Evolutionary conservation across 1,140 invertebrate species (phyloP), one percentile per base, ranked within the genome.

Genomic region (Ephestia elutella): DNA sequence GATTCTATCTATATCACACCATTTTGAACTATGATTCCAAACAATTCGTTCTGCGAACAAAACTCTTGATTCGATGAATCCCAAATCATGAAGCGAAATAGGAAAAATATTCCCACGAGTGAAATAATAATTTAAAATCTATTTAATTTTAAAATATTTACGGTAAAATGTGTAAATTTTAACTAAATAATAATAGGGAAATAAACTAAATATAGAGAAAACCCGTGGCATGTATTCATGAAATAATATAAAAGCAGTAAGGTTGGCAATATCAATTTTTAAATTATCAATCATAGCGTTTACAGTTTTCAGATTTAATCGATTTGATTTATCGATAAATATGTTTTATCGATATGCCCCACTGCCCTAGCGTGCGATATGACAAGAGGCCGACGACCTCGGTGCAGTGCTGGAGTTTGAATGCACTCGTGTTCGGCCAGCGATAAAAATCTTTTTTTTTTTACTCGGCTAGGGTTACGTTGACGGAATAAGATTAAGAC

Each of bases 321-420:
- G 20, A 21, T 21, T 2, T 13, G 2, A 11, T 13, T 25, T 53
- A 53, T 53, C 50, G 50, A 25, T 53, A 25, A 50, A 10, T 10
- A 11, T 25, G 50, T n/a, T 53, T 53, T 53, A 53, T 53, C 50
- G 50, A 53, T 17, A 15, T 25, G 50, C 13, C 19, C 50, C 50
- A 53, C 50, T 53, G 19, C 19, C 50, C 50, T 53, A 53, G 18
- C 19, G 50, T 53, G 50, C 50, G 50, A 53, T 53, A 53, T 53
- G 50, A 53, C 50, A 25, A 53, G 8, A 25, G 50, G 50, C 21
- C 50, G 50, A 53, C 19, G 50, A 25, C 19, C 50, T 53, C 50
- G 11, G 49, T 18, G 20, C 20, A 25, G 19, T 25, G 49, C 20
- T 18, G n/a, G 50, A 25, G 19, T 53, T 53, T 21, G 20, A 53